A percentile compares a stretch with the other conserved stretches of the same genome.
phyloP scores from a whole-genome alignment of 2,113 vertebrate genomes.

The Panthera leo region DNA sequence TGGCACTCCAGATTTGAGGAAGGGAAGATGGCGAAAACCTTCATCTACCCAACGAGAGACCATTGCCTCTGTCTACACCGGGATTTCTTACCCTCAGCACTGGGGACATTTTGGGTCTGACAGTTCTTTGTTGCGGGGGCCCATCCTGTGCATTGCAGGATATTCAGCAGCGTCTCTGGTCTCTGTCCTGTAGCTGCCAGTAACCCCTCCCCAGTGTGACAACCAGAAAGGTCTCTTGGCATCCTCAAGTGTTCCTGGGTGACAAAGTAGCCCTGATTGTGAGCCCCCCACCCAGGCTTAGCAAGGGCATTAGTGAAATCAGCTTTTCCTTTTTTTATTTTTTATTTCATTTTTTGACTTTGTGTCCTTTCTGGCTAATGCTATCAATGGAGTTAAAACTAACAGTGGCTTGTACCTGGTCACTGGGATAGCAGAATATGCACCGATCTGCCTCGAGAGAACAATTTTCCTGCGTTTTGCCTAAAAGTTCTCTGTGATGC shows the following conservation, averaged over 20 bases:
- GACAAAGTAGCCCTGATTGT: not conserved
- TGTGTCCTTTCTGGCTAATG: slow-evolving; percentile 10
- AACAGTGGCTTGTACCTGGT: not conserved
- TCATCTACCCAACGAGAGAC: not conserved
- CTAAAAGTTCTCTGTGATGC: slow-evolving; percentile 34
- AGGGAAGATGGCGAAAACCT: not conserved
- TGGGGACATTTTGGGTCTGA: not conserved
- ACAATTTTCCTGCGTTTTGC: slow-evolving; percentile 51
- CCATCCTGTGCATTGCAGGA: not conserved
- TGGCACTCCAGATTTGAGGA: not conserved
- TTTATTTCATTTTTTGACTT: not conserved
- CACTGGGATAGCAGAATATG: slow-evolving; percentile 1
- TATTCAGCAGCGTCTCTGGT: not conserved
- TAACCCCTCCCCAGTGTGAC: not conserved
- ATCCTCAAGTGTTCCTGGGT: not conserved
- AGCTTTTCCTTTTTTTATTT: not conserved
- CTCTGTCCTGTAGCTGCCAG: not conserved
- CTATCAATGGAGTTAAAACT: not conserved
- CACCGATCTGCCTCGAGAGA: slow-evolving; percentile 31
- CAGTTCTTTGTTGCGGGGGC: not conserved
- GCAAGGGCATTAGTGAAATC: not conserved
- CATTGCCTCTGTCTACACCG: accelerated
- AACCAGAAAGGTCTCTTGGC: not conserved
- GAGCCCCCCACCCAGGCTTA: not conserved
- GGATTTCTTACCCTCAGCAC: not conserved